These are phyloP conservation scores for Catharus fuscescens DNA, from an alignment of 2,113 vertebrate species.

Conservation along the genomic window DNA sequence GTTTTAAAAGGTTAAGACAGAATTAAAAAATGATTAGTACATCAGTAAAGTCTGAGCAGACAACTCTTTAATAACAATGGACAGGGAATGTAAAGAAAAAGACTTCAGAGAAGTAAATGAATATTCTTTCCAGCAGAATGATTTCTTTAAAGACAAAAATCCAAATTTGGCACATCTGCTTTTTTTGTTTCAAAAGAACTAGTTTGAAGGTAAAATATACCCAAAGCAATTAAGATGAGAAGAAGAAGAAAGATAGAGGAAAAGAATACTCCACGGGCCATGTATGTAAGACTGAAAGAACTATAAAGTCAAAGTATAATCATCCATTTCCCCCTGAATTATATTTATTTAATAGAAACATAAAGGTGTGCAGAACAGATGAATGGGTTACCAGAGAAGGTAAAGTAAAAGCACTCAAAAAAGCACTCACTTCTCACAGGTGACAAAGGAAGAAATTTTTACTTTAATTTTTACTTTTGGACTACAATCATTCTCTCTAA, in stretches of 20 bases:
- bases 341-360: constrained; percentile 23
- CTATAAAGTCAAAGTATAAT: constrained; percentile 17
- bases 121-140: constrained; percentile 23
- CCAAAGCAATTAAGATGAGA: constrained; percentile 43
- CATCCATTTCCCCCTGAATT: background rate
- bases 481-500: background rate
- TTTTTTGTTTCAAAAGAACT: constrained; percentile 1
- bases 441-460: background rate
- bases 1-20: constrained; percentile 1
- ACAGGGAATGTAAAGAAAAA: background rate
- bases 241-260: background rate
- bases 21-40: background rate
- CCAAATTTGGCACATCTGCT: background rate
- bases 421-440: background rate
- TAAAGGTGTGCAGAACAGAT: background rate
- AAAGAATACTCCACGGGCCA: constrained; percentile 21
- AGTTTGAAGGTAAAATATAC: constrained; percentile 29
- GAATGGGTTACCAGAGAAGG: background rate
- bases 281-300: background rate
- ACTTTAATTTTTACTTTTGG: background rate
- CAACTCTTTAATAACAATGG: background rate
- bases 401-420: background rate
- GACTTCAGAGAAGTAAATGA: constrained; percentile 31
- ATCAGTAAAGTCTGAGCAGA: background rate
- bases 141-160: constrained; percentile 38